phyloP scores from a whole-genome alignment of 1,140 invertebrate genomes.

The Drosophila nebulosa region DNA sequence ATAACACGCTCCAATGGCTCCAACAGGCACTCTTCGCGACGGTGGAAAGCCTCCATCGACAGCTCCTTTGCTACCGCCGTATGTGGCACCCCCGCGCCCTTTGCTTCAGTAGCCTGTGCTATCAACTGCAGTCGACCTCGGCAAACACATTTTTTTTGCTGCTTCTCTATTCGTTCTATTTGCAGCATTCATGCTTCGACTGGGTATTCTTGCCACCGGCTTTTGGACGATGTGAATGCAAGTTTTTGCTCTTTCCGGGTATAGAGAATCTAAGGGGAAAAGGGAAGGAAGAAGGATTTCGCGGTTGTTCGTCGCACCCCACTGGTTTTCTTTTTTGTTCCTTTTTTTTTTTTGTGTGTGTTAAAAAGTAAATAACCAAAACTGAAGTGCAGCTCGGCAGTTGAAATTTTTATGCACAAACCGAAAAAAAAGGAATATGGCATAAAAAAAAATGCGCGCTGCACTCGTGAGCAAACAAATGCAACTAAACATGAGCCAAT shows the following conservation, averaged over 20 bases:
- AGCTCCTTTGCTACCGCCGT: slow-evolving; percentile 3
- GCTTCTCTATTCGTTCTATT: slow-evolving; percentile 42
- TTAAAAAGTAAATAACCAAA: slow-evolving; percentile 55
- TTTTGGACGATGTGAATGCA: slow-evolving; percentile 38
- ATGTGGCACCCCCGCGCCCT: slow-evolving; percentile 16
- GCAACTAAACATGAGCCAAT: slow-evolving; percentile 20
- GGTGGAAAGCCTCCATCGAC: slow-evolving; percentile 1
- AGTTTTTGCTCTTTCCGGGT: slow-evolving; percentile 57
- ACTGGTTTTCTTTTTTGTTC: too few species aligned
- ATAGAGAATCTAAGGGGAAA: neutral
- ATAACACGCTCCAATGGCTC: slow-evolving; percentile 24
- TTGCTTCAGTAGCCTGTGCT: slow-evolving; percentile 3
- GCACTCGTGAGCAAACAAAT: slow-evolving; percentile 47
- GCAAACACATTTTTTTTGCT: slow-evolving; percentile 23
- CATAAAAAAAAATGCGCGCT: slow-evolving; percentile 16
- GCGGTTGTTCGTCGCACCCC: slow-evolving; percentile 2
- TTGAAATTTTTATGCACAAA: slow-evolving; percentile 49
- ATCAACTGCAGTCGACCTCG: slow-evolving; percentile 41
- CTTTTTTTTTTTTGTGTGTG: slow-evolving; percentile 11
- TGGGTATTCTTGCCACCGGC: slow-evolving; percentile 63
- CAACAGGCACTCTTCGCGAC: slow-evolving; percentile 42
- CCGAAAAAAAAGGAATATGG: slow-evolving; percentile 6
- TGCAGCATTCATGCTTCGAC: slow-evolving; percentile 75
- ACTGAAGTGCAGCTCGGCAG: slow-evolving; percentile 40
- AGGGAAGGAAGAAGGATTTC: neutral